These are phyloP conservation scores for Malurus alboscapulatus DNA, from an alignment of 2,113 vertebrate species.

Conservation along the genomic window DNA sequence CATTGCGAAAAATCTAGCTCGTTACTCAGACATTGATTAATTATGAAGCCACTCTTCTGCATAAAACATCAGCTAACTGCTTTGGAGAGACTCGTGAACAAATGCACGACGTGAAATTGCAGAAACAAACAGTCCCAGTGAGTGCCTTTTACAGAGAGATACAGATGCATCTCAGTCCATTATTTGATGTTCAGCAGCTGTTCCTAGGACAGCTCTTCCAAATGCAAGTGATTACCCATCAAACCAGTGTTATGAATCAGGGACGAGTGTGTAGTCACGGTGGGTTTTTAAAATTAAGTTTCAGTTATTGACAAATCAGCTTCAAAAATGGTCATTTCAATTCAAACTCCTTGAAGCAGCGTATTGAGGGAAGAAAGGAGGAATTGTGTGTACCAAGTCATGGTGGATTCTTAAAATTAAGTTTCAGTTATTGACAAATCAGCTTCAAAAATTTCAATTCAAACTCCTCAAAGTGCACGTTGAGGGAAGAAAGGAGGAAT, in stretches of 20 bases:
- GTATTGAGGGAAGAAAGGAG: background rate
- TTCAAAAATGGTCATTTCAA: background rate
- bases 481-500: background rate
- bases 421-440: background rate
- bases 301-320: background rate
- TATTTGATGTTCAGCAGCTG: background rate
- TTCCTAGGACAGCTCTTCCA: background rate
- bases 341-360: background rate
- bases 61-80: background rate
- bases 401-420: background rate
- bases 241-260: background rate
- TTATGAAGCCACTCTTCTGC: background rate
- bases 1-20: background rate
- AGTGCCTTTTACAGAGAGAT: background rate
- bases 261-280: background rate
- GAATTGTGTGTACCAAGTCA: fast-evolving
- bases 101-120: background rate
- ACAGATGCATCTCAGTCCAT: background rate
- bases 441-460: background rate
- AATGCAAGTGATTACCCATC: background rate
- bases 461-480: fast-evolving
- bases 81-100: background rate
- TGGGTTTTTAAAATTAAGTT: background rate
- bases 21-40: background rate
- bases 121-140: background rate